Evolutionary conservation across 1,140 invertebrate genomes (phyloP), one percentile per base, ranked within the genome.

Genomic region (Pissodes strobi): DNA sequence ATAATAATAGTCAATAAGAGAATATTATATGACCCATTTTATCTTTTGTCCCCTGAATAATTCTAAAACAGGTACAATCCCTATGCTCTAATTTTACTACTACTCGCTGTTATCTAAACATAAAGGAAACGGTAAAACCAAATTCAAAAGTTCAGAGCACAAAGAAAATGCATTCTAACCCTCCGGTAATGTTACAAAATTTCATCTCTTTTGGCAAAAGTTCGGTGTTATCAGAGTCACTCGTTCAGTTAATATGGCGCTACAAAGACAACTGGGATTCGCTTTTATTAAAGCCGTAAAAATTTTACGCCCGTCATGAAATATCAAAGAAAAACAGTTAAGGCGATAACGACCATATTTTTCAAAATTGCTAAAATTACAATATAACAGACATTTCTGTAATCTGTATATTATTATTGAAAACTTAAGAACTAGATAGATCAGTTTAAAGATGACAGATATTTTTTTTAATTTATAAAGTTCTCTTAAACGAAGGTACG

Each of bases 121-220:
- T 55, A 55, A 55, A 55, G 52, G 30, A 55, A 39, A 39, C 52
- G 34, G 52, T 55, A 55, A 55, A 55, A 39, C 34, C 37, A 22
- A 55, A 39, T 39, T 39, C 52, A 52, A 52, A 52, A 52, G 49
- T 39, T 22, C 52, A 9, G 15, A 27, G 37, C n/a, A 55, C 52
- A 55, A 55, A 55, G 53, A 57, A 55, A 45, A 57, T 57, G 53
- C 53, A 57, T 57, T 57, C 23, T 38, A 27, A 43, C 53, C 53
- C 38, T 43, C 9, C 9, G 39, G 53, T 57, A 57, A 57, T 57
- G 39, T 57, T 27, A 57, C 39, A 45, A 25, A 57, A 43, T 57
- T 57, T 57, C 53, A 37, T 43, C 39, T n/a, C n/a, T 57, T 25
- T 57, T 23, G 38, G 21, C 38, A 13, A 45, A 45, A 43, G 38